Base-by-base conservation (phyloP, 1,140 invertebrate species). In the Drosophila pseudoananassae region DNA sequence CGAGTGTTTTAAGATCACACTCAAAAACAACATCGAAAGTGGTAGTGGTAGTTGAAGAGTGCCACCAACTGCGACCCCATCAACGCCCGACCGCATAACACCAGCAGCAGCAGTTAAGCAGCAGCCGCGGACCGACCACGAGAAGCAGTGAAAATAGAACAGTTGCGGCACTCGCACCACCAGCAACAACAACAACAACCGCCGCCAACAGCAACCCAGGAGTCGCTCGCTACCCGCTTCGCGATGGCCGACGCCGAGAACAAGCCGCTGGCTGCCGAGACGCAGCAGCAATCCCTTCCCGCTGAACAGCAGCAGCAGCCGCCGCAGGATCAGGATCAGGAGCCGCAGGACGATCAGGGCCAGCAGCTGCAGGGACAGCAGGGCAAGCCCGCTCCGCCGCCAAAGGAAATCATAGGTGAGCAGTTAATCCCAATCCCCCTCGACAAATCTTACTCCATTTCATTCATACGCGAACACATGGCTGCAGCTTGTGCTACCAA, bases 1-100 rank as follows among this genome's bases (percentile, higher is more conserved):
- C 71, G 90, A 91, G 81, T 84, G 81, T 87, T 91, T 91, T 88
- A 84, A 90, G 88, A 85, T 87, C 89, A 83, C 85, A 91, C 90
- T 91, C 90, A 78, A 90, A 88, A 87, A 90, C 73, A 90, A 87
- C 87, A 91, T 90, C 88, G 74, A 81, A 88, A 80, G 71, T 74
- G 71, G 71, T 74, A 74, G 82, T 90, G 90, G 90, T 90, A 90
- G 88, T 90, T 85, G 88, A 90, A 77, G 88, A 90, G 90, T 90
- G 90, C 82, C 90, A 78, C 79, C 61, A 59, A 70, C 79, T 77
- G 77, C 60, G 80, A 59, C 78, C 73, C 66, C 76, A 76, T 53
- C 61, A 66, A 59, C 76, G 40, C 40, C 40, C 43, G 43, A 46
- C 43, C 43, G 43, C 43, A 46, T 46, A 46, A 46, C 66, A 54